Percentiles rank a stretch among this genome's conserved stretches.
phyloP scores from a whole-genome alignment of 2,888 invertebrate species.

The Spatulosminthurus flaviceps region DNA sequence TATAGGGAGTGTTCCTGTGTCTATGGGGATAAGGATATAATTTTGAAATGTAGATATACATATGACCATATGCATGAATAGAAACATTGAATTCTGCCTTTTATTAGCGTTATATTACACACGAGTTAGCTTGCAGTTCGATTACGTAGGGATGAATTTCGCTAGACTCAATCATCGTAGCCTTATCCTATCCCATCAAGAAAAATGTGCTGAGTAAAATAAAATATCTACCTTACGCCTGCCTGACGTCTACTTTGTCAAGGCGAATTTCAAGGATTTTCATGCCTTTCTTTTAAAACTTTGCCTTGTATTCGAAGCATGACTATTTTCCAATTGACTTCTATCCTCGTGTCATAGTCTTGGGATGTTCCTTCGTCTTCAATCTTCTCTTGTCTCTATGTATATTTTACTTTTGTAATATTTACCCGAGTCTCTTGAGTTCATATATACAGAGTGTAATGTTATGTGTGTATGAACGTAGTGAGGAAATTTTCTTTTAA shows the following conservation, averaged over 20 bases:
- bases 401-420: neutral
- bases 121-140: neutral
- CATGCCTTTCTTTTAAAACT: slow-evolving; percentile 53
- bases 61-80: neutral
- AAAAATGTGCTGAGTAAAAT: slow-evolving; percentile 40
- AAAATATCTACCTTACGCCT: slow-evolving; percentile 49
- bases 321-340: slow-evolving; percentile 44
- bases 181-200: slow-evolving; percentile 51
- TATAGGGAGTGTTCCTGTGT: no score
- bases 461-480: neutral
- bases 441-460: no score
- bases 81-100: neutral
- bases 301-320: slow-evolving; percentile 44
- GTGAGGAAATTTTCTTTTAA: neutral
- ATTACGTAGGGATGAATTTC: slow-evolving; percentile 21
- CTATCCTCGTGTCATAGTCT: slow-evolving; percentile 13
- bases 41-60: no score
- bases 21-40: no score
- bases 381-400: neutral
- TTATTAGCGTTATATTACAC: neutral
- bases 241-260: slow-evolving; percentile 55
- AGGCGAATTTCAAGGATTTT: slow-evolving; percentile 62
- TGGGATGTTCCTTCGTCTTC: neutral
- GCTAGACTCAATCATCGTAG: slow-evolving; percentile 42
- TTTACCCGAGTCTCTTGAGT: no score